These are phyloP conservation scores for Mesodorylaimus sp. DNA, from an alignment of 2,888 invertebrate genomes.

Conservation along the genomic window DNA sequence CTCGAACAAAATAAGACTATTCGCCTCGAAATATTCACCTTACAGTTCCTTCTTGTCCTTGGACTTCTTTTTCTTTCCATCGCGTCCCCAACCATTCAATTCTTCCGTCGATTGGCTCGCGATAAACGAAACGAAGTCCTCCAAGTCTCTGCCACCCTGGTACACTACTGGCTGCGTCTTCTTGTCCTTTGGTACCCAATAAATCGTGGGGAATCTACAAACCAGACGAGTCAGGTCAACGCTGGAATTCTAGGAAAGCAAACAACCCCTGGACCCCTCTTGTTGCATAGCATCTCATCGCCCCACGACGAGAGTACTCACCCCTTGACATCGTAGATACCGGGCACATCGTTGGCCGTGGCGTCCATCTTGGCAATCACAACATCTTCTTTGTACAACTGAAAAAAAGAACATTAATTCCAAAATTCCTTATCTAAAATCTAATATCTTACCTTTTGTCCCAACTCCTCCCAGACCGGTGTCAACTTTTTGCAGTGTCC, in stretches of 20 bases:
- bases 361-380: slow-evolving; percentile 94
- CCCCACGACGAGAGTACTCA: slow-evolving; percentile 20
- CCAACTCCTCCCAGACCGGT: slow-evolving; percentile 82
- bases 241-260: background rate
- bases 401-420: slow-evolving; percentile 16
- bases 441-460: slow-evolving; percentile 34
- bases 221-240: background rate
- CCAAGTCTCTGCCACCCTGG: slow-evolving; percentile 72
- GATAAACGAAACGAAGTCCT: slow-evolving; percentile 85
- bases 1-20: too few relatives aligned
- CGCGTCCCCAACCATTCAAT: slow-evolving; percentile 66
- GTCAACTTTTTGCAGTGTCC: slow-evolving; percentile 92
- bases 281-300: background rate
- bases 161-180: slow-evolving; percentile 38
- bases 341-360: slow-evolving; percentile 90
- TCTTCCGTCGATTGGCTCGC: slow-evolving; percentile 72
- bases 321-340: slow-evolving; percentile 71
- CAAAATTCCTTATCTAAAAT: slow-evolving; percentile 4
- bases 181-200: slow-evolving; percentile 69
- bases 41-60: slow-evolving; percentile 14
- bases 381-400: slow-evolving; percentile 60
- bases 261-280: background rate
- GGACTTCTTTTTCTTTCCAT: slow-evolving; percentile 48
- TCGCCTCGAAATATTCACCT: too few relatives aligned
- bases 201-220: slow-evolving; percentile 74